Percentiles rank a stretch among this genome's conserved stretches.
Evolutionary conservation across 2,797 vertebrate genomes (phyloP).

Genomic region (Pteropus rufus): DNA sequence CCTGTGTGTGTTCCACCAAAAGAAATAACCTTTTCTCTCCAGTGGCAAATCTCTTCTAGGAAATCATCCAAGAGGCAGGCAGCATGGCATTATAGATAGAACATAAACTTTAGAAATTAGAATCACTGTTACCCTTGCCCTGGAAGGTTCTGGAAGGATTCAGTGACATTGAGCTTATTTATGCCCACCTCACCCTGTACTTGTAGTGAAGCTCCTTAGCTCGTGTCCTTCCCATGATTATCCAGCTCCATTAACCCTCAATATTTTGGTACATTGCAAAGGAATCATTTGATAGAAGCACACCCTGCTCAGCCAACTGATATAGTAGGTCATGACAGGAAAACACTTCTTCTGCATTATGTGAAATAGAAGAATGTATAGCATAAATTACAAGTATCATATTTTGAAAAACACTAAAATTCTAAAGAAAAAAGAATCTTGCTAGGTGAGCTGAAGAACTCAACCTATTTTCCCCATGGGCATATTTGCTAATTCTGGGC

Average conservation of each 20-base stretch:
- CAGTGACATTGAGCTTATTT: background rate
- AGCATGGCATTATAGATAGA: background rate
- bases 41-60: background rate
- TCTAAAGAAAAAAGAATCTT: background rate
- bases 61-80: background rate
- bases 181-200: background rate
- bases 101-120: background rate
- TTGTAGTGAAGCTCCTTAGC: background rate
- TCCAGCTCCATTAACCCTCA: background rate
- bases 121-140: background rate
- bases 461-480: background rate
- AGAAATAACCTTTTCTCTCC: background rate
- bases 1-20: no score
- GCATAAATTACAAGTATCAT: background rate
- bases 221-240: rapidly evolving
- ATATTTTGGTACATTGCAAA: background rate
- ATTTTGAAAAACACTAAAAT: background rate
- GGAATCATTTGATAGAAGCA: background rate
- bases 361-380: background rate
- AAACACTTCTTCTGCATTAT: background rate
- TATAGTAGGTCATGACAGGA: background rate
- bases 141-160: background rate
- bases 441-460: background rate
- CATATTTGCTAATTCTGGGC: background rate
- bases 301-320: background rate